These are phyloP conservation scores for Muscicapa comitata DNA, from an alignment of 2,797 vertebrate genomes.

Conservation along the genomic window DNA sequence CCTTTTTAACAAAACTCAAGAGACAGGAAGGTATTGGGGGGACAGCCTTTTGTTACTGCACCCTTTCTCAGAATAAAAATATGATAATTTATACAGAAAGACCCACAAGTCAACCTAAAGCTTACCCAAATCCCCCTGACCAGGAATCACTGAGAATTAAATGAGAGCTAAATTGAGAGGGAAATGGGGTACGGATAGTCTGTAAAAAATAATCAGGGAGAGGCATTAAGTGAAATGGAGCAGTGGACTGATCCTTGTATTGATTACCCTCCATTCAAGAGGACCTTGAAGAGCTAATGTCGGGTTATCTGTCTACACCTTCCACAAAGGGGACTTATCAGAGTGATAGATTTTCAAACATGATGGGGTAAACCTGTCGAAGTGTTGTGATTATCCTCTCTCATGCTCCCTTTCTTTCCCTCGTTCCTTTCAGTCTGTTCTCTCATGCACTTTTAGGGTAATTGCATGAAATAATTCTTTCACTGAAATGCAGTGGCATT, in stretches of 20 bases:
- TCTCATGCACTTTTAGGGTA: constrained; percentile 48
- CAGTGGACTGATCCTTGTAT: not conserved
- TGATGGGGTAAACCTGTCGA: constrained; percentile 41
- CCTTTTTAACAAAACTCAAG: not conserved
- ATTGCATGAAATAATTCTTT: constrained; percentile 65
- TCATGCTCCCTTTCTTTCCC: constrained; percentile 21
- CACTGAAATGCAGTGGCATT: constrained; percentile 56
- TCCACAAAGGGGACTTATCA: constrained; percentile 23
- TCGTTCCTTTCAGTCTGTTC: constrained; percentile 23
- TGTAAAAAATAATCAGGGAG: not conserved
- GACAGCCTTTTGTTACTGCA: not conserved
- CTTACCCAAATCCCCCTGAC: not conserved
- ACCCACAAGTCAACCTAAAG: not conserved
- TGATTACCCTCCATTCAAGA: not conserved
- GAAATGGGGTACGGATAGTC: not conserved
- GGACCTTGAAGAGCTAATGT: constrained; percentile 15
- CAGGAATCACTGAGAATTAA: not conserved
- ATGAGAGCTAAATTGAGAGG: not conserved
- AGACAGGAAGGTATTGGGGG: not conserved
- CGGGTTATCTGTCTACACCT: constrained; percentile 18
- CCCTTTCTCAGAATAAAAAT: not conserved
- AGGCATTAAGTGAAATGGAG: not conserved
- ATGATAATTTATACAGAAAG: not conserved
- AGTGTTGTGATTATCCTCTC: constrained; percentile 59
- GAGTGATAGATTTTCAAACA: constrained; percentile 64